A percentile compares a stretch with the other conserved stretches of the same genome.
phyloP scores from a whole-genome alignment of 2,797 vertebrate genomes.

The Sus cebifrons region DNA sequence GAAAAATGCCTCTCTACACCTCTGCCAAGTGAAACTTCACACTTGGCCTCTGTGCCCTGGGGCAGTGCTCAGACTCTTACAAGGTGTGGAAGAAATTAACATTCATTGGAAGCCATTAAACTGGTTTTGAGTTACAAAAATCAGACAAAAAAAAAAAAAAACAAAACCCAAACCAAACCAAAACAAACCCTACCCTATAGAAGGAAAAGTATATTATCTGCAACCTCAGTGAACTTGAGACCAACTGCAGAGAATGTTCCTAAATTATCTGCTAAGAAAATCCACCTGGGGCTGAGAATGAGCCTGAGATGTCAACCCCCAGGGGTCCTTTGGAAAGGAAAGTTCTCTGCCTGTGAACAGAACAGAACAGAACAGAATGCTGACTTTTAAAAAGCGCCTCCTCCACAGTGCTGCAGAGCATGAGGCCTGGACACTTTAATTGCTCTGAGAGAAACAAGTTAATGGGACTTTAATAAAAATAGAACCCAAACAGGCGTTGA shows the following conservation, averaged over 20 bases:
- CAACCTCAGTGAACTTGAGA: slow-evolving; percentile 25
- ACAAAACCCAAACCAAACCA: too few relatives aligned
- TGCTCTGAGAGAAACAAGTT: slow-evolving; percentile 59
- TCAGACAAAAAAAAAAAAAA: too few relatives aligned
- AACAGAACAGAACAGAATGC: background rate
- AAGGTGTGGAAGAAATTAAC: slow-evolving; percentile 60
- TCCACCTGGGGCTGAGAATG: slow-evolving; percentile 52
- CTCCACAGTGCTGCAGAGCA: background rate
- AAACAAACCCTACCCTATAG: background rate
- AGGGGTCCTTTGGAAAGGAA: background rate
- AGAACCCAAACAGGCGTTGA: slow-evolving; percentile 65
- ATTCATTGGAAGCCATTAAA: slow-evolving; percentile 29
- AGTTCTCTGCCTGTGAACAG: slow-evolving; percentile 24
- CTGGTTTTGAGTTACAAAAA: slow-evolving; percentile 63
- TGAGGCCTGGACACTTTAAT: slow-evolving; percentile 69
- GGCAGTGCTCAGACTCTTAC: background rate
- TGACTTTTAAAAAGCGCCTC: slow-evolving; percentile 7
- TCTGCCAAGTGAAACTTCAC: slow-evolving; percentile 26
- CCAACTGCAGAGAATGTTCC: slow-evolving; percentile 13
- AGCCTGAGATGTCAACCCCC: background rate
- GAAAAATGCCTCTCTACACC: background rate
- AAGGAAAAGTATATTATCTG: background rate
- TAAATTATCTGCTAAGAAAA: slow-evolving; percentile 41
- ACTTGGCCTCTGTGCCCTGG: background rate
- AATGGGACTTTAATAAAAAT: slow-evolving; percentile 78